Evolutionary conservation across 2,797 vertebrate genomes (phyloP), one percentile per base, ranked within the genome.

Genomic region (Brotula barbata): DNA sequence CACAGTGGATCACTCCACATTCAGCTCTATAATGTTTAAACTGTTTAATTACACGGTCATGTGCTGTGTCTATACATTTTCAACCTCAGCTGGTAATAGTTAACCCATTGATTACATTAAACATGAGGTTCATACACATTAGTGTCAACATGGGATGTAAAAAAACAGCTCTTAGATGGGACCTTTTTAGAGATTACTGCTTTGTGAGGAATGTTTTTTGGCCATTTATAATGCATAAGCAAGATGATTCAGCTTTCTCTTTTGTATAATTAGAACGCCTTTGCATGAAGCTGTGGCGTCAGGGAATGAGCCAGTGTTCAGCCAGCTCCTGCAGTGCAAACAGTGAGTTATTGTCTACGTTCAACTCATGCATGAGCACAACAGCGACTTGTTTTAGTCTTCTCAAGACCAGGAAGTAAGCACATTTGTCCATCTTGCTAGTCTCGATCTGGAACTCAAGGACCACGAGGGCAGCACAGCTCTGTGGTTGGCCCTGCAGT

Each of bases 391-490:
- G 22, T 11, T 44, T 46, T n/a, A 9, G 14, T n/a, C 37, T 5
- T n/a, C 15, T 39, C 8, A 39, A 7, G 25, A 28, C 3, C 25
- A 28, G 4, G 25, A 28, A 28, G 4, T 15, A 3, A 39, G n/a
- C 6, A 39, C 15, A 39, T 39, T 5, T 15, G 22, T 49, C 21
- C n/a, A 3, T 56, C 34, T 51, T 17, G 6, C 76, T 73, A 99
- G 97, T 41, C 87, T 98, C 54, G 95, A 99, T 76, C 85, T 98
- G 81, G 96, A 99, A 58, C 91, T 99, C 31, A 98, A 96, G 83
- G 96, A 98, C 81, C 94, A 98, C 0, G 95, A 97, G 61, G 96
- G 96, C 69, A 98, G 94, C 87, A 96, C 95, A 1, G 94, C 95
- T 20, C 88, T 99, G 73, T 99, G 97, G 97, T 89, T 99, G 23